phyloP scores from a whole-genome alignment of 2,113 vertebrate genomes.

The Elanus axillaris region DNA sequence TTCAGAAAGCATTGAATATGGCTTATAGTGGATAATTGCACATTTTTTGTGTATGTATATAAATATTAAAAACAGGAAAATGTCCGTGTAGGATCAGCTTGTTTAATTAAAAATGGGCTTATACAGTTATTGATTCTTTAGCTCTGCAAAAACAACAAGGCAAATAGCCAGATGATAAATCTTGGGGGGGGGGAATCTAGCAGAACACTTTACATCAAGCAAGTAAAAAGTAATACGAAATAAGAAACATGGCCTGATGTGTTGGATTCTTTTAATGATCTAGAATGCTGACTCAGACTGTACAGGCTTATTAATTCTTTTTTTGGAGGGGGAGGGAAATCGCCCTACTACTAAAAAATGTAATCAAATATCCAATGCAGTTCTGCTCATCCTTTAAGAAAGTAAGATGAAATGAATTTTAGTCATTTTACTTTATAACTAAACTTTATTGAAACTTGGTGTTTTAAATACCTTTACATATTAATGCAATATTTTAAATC shows the following conservation, averaged over 20 bases:
- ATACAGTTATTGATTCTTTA: not conserved
- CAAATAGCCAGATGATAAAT: not conserved
- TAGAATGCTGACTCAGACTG: not conserved
- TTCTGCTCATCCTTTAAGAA: not conserved
- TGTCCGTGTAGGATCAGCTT: not conserved
- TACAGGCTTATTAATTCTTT: not conserved
- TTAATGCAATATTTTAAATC: not conserved
- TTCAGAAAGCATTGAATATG: not conserved
- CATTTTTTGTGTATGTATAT: not conserved
- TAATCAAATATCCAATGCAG: not conserved
- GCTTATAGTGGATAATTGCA: not conserved
- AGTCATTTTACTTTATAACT: not conserved
- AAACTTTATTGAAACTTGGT: not conserved
- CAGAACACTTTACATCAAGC: not conserved
- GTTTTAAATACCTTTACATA: not conserved
- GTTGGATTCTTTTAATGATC: not conserved
- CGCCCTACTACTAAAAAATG: not conserved
- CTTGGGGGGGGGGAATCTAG: not conserved
- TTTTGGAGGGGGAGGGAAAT: not conserved
- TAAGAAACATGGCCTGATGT: not conserved
- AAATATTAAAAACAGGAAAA: not conserved
- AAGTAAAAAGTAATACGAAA: not conserved
- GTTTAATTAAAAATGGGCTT: slow-evolving; percentile 11
- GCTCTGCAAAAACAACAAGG: not conserved
- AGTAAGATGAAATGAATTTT: not conserved